phyloP scores from a whole-genome alignment of 1,140 invertebrate genomes.

The Lepeophtheirus salmonis region DNA sequence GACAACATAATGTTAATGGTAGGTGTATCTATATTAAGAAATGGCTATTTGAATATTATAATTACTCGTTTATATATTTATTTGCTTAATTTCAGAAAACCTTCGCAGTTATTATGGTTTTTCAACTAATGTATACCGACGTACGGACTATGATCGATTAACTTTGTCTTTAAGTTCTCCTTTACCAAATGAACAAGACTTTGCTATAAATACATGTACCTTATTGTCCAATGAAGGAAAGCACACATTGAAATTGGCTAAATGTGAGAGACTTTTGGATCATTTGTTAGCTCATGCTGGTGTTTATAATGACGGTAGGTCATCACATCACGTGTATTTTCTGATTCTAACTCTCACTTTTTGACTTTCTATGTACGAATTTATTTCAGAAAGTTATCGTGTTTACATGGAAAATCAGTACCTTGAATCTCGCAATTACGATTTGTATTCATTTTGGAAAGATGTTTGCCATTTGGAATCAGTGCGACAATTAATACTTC shows the following conservation, averaged over 20 bases:
- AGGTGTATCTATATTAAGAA: slow-evolving; percentile 24
- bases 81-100: slow-evolving; percentile 35
- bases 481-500: slow-evolving; percentile 23
- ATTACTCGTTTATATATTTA: slow-evolving; percentile 3
- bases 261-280: slow-evolving; percentile 62
- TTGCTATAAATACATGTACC: slow-evolving; percentile 90
- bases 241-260: slow-evolving; percentile 58
- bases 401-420: slow-evolving; percentile 24
- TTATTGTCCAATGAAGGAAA: slow-evolving; percentile 81
- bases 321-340: too few relatives aligned
- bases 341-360: too few relatives aligned
- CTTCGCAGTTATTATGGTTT: slow-evolving; percentile 43
- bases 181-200: slow-evolving; percentile 93
- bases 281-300: slow-evolving; percentile 79
- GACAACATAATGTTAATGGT: slow-evolving; percentile 59
- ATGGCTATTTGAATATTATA: background rate
- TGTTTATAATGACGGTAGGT: slow-evolving; percentile 65
- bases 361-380: too few relatives aligned
- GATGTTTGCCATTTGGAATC: slow-evolving; percentile 21
- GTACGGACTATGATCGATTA: slow-evolving; percentile 66
- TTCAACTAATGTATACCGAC: slow-evolving; percentile 46
- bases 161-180: slow-evolving; percentile 74
- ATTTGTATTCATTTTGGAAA: slow-evolving; percentile 27
- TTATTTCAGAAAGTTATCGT: slow-evolving; percentile 22
- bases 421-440: slow-evolving; percentile 21